Base-by-base conservation (phyloP, 2,113 vertebrate genomes). In the Mungos mungo region DNA sequence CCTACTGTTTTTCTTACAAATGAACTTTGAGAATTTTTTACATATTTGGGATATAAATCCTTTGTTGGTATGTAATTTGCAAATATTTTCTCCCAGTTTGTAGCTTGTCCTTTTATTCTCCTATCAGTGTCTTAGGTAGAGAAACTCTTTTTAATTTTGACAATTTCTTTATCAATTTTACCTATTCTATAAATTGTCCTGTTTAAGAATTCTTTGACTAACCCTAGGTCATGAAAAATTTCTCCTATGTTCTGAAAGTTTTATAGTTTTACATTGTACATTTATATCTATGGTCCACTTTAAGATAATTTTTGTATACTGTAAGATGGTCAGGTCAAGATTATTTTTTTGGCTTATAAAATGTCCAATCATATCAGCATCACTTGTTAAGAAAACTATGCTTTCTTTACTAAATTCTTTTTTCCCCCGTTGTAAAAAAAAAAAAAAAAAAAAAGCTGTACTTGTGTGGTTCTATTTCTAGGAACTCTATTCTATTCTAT, bases 381-480 rank as follows among this genome's bases (percentile, higher is more conserved):
- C 6, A 63, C 45, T 54, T 90, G 27, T 87, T 93, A 60, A 85
- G 23, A 89, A 88, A 81, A 60, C 31, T n/a, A 31, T 65, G 19
- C 31, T 92, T 79, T 45, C 66, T 89, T 47, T 72, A 54, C 47
- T 87, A 50, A 83, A 77, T 90, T 95, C 52, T 60, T 33, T 90
- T 93, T 84, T 41, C 41, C n/a, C 45, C 38, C 38, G 38, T 41
- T 41, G 38, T 41, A 41, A 41, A 41, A 41, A 41, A 41, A 41
- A 41, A 41, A 41, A 41, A 41, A 41, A 41, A 41, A 41, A 41
- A 41, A 41, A 41, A 41, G 38, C 38, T 54, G 3, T 76, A 38
- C 68, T 54, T 90, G 41, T 69, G 63, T 95, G 65, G 15, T 27
- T 95, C 68, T 93, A 79, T 88, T 96, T 96, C 63, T 93, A 29